A percentile compares a stretch with the other conserved stretches of the same genome.
phyloP scores from a whole-genome alignment of 2,797 vertebrate genomes.

The Manis javanica region DNA sequence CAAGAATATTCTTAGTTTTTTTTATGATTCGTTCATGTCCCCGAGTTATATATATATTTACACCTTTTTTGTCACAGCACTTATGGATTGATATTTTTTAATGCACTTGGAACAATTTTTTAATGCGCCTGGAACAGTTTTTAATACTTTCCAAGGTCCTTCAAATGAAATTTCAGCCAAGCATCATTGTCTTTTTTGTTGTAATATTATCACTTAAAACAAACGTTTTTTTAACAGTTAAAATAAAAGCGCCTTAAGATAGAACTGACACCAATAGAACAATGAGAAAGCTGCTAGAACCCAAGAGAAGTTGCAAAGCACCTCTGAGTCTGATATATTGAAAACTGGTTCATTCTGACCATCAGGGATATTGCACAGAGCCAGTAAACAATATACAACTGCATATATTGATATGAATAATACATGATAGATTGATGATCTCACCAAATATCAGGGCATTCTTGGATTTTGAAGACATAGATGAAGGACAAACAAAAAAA shows the following conservation, averaged over 20 bases:
- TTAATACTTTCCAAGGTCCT: slow-evolving; percentile 21
- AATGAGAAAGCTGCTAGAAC: neutral
- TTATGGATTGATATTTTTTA: slow-evolving; percentile 11
- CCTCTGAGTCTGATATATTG: neutral
- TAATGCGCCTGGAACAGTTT: neutral
- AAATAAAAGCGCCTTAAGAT: neutral
- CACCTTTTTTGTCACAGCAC: neutral
- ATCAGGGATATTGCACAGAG: neutral
- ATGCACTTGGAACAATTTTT: neutral
- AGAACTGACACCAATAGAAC: neutral
- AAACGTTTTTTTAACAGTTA: neutral
- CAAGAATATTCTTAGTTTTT: neutral
- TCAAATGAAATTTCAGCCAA: slow-evolving; percentile 54
- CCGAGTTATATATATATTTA: neutral
- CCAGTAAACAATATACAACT: neutral
- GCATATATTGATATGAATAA: neutral
- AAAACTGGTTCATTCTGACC: slow-evolving; percentile 2
- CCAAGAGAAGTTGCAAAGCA: neutral
- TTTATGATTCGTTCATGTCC: slow-evolving; percentile 7
- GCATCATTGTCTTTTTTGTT: neutral
- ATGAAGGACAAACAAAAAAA: neutral
- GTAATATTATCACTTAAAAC: slow-evolving; percentile 29
- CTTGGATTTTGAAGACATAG: neutral
- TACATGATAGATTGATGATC: neutral
- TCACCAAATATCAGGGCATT: neutral